A percentile compares a stretch with the other conserved stretches of the same genome.
Conservation (phyloP, 1,140 invertebrate species). For the Agrilus planipennis region DNA sequence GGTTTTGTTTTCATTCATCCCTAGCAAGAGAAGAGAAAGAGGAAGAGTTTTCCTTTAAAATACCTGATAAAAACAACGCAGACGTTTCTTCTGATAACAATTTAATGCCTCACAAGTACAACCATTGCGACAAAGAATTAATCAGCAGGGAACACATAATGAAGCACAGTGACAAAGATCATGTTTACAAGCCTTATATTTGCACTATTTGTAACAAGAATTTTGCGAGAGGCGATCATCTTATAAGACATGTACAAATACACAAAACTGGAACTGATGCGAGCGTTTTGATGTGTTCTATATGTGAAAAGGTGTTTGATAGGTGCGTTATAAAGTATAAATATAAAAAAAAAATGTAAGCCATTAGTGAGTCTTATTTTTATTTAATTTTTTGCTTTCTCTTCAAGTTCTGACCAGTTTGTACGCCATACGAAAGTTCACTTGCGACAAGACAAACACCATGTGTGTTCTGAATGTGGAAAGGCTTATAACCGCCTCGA, state of each 20-base stretch:
- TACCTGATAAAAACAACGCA: too few species aligned
- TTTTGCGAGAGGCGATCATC: slow-evolving; percentile 31
- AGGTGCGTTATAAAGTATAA: too few species aligned
- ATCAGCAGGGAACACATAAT: slow-evolving; percentile 33
- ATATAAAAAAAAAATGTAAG: neutral
- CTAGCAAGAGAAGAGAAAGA: too few species aligned
- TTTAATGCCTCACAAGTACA: slow-evolving; percentile 30
- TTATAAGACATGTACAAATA: slow-evolving; percentile 36
- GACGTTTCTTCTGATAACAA: slow-evolving; percentile 28
- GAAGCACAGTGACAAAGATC: slow-evolving; percentile 49
- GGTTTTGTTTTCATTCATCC: too few species aligned
- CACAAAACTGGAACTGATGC: slow-evolving; percentile 17
- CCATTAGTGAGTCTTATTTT: neutral
- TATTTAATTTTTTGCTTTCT: neutral
- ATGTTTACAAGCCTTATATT: slow-evolving; percentile 49
- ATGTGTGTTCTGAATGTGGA: slow-evolving; percentile 37
- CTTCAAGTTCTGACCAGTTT: slow-evolving; percentile 25
- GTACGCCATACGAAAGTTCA: slow-evolving; percentile 31
- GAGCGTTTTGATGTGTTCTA: slow-evolving; percentile 28
- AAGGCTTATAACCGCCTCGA: slow-evolving; percentile 35
- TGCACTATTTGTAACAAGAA: slow-evolving; percentile 44
- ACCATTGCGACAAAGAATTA: slow-evolving; percentile 30
- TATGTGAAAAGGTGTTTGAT: slow-evolving; percentile 27
- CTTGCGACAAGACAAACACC: slow-evolving; percentile 31
- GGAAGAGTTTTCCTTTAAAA: too few species aligned